These are phyloP conservation scores for Augochlora pura DNA, from an alignment of 1,140 invertebrate species.

Conservation along the genomic window DNA sequence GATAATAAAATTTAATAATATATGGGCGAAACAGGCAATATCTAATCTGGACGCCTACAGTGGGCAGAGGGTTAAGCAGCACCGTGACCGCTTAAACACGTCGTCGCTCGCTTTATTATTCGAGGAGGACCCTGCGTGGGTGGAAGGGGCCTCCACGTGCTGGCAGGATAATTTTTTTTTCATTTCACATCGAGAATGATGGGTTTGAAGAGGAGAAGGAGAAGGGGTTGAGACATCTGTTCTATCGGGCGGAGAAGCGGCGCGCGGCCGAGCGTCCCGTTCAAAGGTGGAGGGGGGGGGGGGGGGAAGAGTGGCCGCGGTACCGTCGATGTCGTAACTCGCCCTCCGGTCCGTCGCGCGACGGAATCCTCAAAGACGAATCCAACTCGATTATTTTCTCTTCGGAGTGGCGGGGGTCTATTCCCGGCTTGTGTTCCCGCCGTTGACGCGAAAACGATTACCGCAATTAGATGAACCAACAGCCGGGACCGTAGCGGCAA, in stretches of 20 bases:
- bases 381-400: constrained; percentile 29
- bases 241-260: neutral
- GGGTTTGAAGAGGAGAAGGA: too few relatives aligned
- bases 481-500: constrained; percentile 41
- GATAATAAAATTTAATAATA: too few relatives aligned
- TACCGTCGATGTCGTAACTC: too few relatives aligned
- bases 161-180: constrained; percentile 10
- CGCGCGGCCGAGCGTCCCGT: neutral
- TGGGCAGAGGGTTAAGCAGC: too few relatives aligned
- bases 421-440: neutral
- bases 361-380: constrained; percentile 13
- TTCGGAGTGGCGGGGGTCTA: neutral
- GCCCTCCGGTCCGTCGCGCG: neutral
- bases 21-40: too few relatives aligned
- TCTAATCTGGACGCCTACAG: too few relatives aligned
- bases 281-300: constrained; percentile 5
- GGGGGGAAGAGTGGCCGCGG: neutral
- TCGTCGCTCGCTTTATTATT: too few relatives aligned
- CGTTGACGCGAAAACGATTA: constrained; percentile 35
- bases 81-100: too few relatives aligned
- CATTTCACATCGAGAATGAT: constrained; percentile 24
- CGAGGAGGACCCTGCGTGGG: too few relatives aligned
- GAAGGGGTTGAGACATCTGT: neutral
- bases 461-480: constrained; percentile 61
- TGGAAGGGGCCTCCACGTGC: neutral